Conservation (phyloP, 2,888 invertebrate genomes). For the Caenorhabditis sp. region DNA sequence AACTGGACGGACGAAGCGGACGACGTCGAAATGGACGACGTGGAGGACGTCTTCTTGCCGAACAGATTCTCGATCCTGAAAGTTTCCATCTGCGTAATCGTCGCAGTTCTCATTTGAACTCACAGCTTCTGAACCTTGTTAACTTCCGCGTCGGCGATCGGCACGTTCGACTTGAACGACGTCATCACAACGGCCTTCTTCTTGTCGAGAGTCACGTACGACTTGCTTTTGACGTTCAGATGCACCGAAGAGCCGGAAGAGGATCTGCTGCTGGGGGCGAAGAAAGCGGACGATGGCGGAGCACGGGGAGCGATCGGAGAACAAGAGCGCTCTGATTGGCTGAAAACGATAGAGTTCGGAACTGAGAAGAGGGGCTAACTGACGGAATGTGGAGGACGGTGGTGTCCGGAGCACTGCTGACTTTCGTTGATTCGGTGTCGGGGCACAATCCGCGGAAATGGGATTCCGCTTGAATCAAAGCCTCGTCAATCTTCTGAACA, state of each 20-base stretch:
- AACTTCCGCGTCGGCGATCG: not conserved
- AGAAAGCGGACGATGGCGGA: not conserved
- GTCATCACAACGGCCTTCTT: slow-evolving; percentile 15
- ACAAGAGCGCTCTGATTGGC: slow-evolving; percentile 5
- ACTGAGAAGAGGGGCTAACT: not conserved
- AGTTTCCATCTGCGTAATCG: not conserved
- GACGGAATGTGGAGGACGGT: slow-evolving; percentile 2
- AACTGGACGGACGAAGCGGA: not conserved
- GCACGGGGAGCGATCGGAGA: not conserved
- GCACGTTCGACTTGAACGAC: not conserved
- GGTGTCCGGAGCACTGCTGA: not conserved
- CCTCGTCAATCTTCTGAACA: slow-evolving; percentile 6
- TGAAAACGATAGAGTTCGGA: not conserved
- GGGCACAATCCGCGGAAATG: not conserved
- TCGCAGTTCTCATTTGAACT: too few relatives aligned
- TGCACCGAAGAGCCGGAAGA: not conserved
- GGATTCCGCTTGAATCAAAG: slow-evolving; percentile 8
- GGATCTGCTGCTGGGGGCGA: not conserved
- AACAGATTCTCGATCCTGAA: slow-evolving; percentile 15
- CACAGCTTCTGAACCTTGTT: not conserved
- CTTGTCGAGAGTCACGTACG: slow-evolving; percentile 8
- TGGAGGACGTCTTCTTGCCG: not conserved
- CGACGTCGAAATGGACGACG: not conserved
- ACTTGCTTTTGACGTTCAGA: not conserved
- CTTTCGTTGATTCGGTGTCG: too few relatives aligned